These are phyloP conservation scores for Agapostemon virescens DNA, from an alignment of 2,888 invertebrate species.

Conservation along the genomic window DNA sequence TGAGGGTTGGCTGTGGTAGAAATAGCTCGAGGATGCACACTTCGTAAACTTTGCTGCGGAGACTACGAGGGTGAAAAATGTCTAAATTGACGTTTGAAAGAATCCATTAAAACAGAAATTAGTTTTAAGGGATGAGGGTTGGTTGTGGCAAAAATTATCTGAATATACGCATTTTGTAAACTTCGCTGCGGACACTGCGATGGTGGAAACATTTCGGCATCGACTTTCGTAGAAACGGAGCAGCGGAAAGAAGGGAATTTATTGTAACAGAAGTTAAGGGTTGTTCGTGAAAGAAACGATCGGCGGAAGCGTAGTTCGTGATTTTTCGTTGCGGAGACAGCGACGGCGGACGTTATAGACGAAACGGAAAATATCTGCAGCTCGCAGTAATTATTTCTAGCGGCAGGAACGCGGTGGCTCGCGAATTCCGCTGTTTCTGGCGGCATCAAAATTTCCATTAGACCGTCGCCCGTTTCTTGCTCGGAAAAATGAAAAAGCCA, in stretches of 20 bases:
- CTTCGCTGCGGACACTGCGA: no score
- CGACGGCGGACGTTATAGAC: neutral
- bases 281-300: neutral
- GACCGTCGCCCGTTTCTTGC: neutral
- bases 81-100: no score
- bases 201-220: no score
- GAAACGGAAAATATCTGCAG: no score
- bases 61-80: no score
- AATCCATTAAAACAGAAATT: no score
- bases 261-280: neutral
- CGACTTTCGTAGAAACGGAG: neutral
- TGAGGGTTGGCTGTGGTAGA: no score
- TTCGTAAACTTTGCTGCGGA: no score
- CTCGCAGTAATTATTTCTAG: neutral
- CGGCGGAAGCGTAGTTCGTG: neutral
- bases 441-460: neutral
- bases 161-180: no score
- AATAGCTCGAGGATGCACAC: no score
- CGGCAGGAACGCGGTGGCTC: neutral
- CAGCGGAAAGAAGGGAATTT: neutral
- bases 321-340: neutral
- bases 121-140: no score
- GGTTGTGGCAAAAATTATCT: no score
- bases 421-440: neutral
- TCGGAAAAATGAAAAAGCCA: constrained; percentile 17